Base-by-base conservation (phyloP, 2,888 invertebrate genomes). In the Ariolimax columbianus region DNA sequence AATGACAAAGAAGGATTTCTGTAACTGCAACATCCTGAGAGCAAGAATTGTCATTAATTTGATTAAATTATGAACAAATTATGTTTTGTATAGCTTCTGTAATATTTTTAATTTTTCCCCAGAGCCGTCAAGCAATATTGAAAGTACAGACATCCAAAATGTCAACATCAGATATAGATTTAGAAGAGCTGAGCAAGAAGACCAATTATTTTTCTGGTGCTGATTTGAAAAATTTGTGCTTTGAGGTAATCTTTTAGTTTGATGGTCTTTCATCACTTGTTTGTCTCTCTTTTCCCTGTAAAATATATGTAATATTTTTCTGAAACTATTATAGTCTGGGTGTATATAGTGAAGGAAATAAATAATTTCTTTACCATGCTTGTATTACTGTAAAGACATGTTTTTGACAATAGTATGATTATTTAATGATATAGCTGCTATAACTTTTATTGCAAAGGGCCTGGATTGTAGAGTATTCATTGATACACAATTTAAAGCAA, bases 141-240 rank as follows among this genome's bases (percentile, higher is more conserved):
- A 89, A 93, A 36, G 92, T 95, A 2, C 92, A 95, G 38, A 94
- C 95, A 2, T 89, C 90, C 30, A 93, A 92, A 30, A 92, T 92
- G 91, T 89, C 90, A 2, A 38, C 91, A 23, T 63, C 85, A 1
- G 88, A 90, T 55, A 92, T 93, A 6, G 87, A 93, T 88, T 90
- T 96, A 23, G 88, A 90, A 4, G 79, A 90, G 33, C 89, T 96
- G 66, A 95, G 95, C 0, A 84, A 89, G 9, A 90, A 89, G 83
- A 96, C 96, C 0, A 93, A 95, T 30, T 89, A 91, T 81, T 96
- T 94, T 91, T 95, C 96, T 33, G 96, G 96, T n/a, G 96, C 96
- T 30, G 96, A 96, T 93, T 92, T 96, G 38, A 95, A 95, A 89
- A 95, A 95, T 92, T 92, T 96, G 11, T 95, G 96, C 89, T 95